Base-by-base conservation (phyloP, 2,113 vertebrate genomes). In the Carlito syrichta region DNA sequence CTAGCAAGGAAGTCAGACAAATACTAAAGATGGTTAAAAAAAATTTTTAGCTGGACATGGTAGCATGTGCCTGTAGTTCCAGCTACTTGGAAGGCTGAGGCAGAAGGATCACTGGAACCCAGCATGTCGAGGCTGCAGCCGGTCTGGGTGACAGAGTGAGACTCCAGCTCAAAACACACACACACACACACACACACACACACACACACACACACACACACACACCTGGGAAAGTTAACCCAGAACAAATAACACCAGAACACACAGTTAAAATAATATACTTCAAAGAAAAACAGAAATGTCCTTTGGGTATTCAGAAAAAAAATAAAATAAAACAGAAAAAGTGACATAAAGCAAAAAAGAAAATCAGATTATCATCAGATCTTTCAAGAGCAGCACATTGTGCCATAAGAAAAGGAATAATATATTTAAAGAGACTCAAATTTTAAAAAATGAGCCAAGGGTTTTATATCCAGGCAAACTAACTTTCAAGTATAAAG, bases 401-500 rank as follows among this genome's bases (percentile, higher is more conserved):
- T 85, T 20, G 52, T 56, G 22, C 38, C 58, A 85, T 35, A 74
- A 95, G 56, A 30, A 58, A 62, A 92, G 10, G 48, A 88, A 68
- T 93, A 56, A 68, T 62, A 69, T 54, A 73, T 86, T 62, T 93
- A 50, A 96, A 89, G 74, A 77, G 19, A 50, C 2, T 68, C 22
- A 62, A 38, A 13, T 54, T 66, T 77, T 20, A 56, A 69, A 48
- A 93, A 87, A 71, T 71, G 35, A 92, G 23, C 45, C 48, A 77
- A 91, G 20, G 45, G 45, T 71, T 91, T 90, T 95, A 50, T 78
- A 86, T 78, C 14, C 58, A 43, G 27, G n/a, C 40, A 89, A 89
- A 86, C 25, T 89, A 60, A 94, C 20, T 90, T 89, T 96, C 54
- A 90, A 90, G 76, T 86, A 83, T 14, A 52, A 81, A 90, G 35